A percentile compares a stretch with the other conserved stretches of the same genome.
Evolutionary conservation across 1,140 invertebrate species (phyloP).

Genomic region (Globodera ellingtonae): DNA sequence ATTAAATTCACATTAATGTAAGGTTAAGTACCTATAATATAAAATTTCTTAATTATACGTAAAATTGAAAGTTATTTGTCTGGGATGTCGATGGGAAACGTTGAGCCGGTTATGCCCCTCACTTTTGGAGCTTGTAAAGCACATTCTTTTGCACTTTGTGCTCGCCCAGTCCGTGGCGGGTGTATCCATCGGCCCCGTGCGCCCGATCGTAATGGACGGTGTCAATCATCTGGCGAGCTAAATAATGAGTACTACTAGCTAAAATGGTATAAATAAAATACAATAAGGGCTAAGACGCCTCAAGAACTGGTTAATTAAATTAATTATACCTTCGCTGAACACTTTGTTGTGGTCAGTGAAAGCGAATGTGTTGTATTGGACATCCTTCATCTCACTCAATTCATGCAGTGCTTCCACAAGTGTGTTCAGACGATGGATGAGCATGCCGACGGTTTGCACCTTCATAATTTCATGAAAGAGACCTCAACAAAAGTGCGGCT

Average conservation of each 20-base stretch:
- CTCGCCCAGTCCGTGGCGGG: constrained; percentile 29
- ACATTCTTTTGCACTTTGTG: constrained; percentile 27
- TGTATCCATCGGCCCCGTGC: constrained; percentile 58
- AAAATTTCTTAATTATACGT: no score
- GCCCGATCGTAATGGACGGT: constrained; percentile 42
- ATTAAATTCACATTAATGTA: no score
- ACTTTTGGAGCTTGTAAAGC: constrained; percentile 30
- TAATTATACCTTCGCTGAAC: constrained; percentile 40
- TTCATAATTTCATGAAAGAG: constrained; percentile 15
- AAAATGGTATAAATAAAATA: no score
- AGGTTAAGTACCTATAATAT: no score
- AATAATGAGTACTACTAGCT: constrained; percentile 17
- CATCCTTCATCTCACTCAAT: constrained; percentile 47
- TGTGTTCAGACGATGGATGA: constrained; percentile 68
- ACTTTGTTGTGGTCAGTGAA: constrained; percentile 43
- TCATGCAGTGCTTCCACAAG: constrained; percentile 62
- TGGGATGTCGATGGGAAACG: no score
- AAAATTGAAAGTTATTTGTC: no score
- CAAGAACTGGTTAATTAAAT: no score
- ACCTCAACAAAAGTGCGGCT: constrained; percentile 30
- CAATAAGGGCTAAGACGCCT: no score
- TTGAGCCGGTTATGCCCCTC: neutral
- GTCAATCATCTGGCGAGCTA: constrained; percentile 61
- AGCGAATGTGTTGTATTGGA: constrained; percentile 17
- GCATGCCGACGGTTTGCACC: constrained; percentile 66